Evolutionary conservation across 1,140 invertebrate species (phyloP), one percentile per base, ranked within the genome.

Genomic region (Drosophila rufa): DNA sequence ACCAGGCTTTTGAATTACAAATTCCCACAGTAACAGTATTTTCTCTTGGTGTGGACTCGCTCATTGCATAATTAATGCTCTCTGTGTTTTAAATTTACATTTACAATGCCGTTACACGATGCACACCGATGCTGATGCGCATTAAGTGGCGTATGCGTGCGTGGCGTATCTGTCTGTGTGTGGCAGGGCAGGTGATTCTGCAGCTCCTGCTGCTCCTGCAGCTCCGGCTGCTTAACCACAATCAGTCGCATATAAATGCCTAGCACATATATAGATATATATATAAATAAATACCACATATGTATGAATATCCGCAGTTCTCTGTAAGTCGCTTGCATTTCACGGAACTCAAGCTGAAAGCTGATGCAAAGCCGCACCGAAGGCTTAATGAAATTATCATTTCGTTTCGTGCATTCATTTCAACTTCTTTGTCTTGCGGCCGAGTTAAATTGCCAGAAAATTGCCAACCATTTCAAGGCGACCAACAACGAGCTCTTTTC

Each of bases 371-470:
- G n/a, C 36, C 14, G 36, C 7, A 56, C 11, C 19, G 60, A 25
- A 11, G 36, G 69, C 80, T 87, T 87, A 87, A 87, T 87, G 66
- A 87, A 84, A 89, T 84, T 90, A 89, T 89, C 61, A 66, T 87
- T 83, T 71, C 60, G 65, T 77, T 83, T 89, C 14, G 36, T 40
- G 53, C 36, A 56, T 56, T 81, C 58, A 60, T 74, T 38, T 14
- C 46, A 67, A 66, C 53, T 70, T 65, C 66, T 68, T 85, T 86
- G 68, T 81, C 79, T 68, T 59, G 57, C 46, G 61, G 64, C 42
- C 36, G 65, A 47, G 58, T 77, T 40, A 76, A 80, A 82, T 76
- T 69, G 58, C 40, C 56, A 50, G 66, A 50, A 61, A 80, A 66
- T 71, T 75, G 48, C 46, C 56, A 65, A 47, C 68, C 79, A 65